phyloP scores from a whole-genome alignment of 2,113 vertebrate genomes.

The Microtus pennsylvanicus region DNA sequence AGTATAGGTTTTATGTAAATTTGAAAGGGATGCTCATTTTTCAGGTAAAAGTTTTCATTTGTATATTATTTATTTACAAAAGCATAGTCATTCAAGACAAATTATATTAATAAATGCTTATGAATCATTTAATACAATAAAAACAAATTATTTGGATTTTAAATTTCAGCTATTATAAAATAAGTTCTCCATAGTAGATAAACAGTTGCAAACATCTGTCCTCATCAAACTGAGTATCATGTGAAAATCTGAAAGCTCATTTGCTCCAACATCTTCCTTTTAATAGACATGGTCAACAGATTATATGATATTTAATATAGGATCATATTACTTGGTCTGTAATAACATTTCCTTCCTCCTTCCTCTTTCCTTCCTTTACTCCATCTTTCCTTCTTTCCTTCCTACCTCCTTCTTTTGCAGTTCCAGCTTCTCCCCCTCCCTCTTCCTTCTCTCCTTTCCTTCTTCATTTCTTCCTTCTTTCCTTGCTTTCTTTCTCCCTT shows the following conservation, averaged over 20 bases:
- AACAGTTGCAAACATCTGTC: background rate
- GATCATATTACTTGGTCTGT: background rate
- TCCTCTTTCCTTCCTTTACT: background rate
- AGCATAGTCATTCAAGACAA: background rate
- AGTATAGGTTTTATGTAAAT: conserved; percentile 13
- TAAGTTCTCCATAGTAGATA: background rate
- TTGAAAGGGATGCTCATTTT: background rate
- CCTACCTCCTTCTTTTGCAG: too few species aligned
- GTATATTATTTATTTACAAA: conserved; percentile 23
- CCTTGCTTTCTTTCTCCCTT: background rate
- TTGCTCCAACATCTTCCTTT: background rate
- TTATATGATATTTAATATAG: conserved; percentile 10
- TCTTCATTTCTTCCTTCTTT: background rate
- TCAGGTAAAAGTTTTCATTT: background rate
- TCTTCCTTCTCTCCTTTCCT: background rate
- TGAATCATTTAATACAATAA: conserved; percentile 16
- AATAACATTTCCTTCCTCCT: background rate
- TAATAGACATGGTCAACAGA: background rate
- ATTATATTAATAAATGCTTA: conserved; percentile 21
- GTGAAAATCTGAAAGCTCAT: background rate
- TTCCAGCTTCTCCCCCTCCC: background rate
- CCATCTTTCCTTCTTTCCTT: background rate
- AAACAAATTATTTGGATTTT: background rate
- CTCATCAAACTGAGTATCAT: background rate
- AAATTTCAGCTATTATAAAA: background rate